Conservation (phyloP, 2,797 vertebrate genomes). For the Denticeps clupeoides region DNA sequence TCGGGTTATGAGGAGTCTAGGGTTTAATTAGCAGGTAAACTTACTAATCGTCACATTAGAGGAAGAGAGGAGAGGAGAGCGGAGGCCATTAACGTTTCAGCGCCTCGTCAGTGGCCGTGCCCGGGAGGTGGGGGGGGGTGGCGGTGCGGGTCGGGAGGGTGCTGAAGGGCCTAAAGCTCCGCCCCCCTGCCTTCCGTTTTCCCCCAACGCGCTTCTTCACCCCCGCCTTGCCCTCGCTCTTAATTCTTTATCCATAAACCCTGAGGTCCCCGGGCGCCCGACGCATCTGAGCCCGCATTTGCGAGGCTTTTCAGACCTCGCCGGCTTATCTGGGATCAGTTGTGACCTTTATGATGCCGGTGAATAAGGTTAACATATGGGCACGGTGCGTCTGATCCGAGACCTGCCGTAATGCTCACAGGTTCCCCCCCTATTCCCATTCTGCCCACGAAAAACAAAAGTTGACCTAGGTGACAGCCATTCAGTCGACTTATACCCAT, state of each 20-base stretch:
- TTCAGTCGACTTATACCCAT: conserved; percentile 6
- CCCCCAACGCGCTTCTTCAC: background rate
- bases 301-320: background rate
- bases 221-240: too few species aligned
- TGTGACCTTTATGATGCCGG: background rate
- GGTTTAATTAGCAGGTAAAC: conserved; percentile 28
- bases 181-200: background rate
- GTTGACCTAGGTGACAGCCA: background rate
- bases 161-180: too few species aligned
- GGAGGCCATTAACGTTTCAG: conserved; percentile 19
- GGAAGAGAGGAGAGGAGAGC: conserved; percentile 4
- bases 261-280: too few species aligned
- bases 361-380: background rate
- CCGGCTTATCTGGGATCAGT: background rate
- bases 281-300: background rate
- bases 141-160: too few species aligned
- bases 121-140: conserved; percentile 4
- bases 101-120: conserved; percentile 9
- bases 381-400: too few species aligned
- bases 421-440: too few species aligned
- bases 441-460: background rate
- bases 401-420: too few species aligned
- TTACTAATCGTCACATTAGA: conserved; percentile 18
- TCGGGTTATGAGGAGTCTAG: background rate
- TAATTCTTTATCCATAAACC: too few species aligned